Base-by-base conservation (phyloP, 2,797 vertebrate genomes). In the Onychomys arenicola region DNA sequence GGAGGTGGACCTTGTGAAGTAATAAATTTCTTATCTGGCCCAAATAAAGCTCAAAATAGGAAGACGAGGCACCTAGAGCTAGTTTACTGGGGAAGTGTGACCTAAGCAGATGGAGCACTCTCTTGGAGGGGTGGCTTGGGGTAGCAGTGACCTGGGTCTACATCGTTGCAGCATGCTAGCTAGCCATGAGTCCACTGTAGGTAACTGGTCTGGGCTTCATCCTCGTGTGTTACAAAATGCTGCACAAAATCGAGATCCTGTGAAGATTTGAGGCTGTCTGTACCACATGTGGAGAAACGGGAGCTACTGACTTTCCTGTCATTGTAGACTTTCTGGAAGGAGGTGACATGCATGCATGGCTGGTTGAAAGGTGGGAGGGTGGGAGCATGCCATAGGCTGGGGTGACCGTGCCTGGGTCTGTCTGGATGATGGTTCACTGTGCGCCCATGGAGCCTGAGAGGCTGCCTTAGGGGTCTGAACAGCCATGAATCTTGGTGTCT, bases 1-100 rank as follows among this genome's bases (percentile, higher is more conserved):
- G 76, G 52, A 12, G 49, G 61, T 49, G 21, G 75, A 61, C 27
- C 23, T 37, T 76, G 63, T 17, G 46, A 71, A 34, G 21, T 69
- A 43, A 37, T 89, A 37, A 59, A 81, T 65, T 89, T 95, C 57
- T 90, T 83, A 69, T 32, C 34, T 49, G 88, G 84, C n/a, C 32
- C 32, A 29, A 69, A 12, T 92, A 69, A 87, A 94, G 67, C 52
- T 82, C 34, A 23, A 76, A 67, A 23, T 52, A 43, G 57, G 76
- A 83, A 93, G 89, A 43, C 46, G 59, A 29, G 57, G 37, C n/a
- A 32, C 49, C 55, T 75, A 37, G 29, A 67, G 7, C 21, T 84
- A 67, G 55, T 88, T 84, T 93, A 83, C 65, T 63, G 46, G 21
- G 69, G 59, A 29, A 40, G 61, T 27, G 57, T 82, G 8, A 63